A percentile compares a stretch with the other conserved stretches of the same genome.
Conservation (phyloP, 2,113 vertebrate species). For the Illadopsis cleaveri region DNA sequence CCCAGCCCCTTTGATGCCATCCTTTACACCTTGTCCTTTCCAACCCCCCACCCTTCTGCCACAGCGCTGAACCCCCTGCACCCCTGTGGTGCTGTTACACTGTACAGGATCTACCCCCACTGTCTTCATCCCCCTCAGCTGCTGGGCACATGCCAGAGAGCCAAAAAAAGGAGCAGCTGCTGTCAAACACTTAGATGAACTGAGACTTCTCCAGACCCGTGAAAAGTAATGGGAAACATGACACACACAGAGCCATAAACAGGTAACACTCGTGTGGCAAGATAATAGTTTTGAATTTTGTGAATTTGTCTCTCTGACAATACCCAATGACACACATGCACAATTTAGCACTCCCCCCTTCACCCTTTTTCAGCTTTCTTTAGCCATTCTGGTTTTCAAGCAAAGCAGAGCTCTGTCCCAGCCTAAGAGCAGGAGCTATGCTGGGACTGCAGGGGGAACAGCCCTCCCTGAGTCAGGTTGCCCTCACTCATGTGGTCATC, state of each 20-base stretch:
- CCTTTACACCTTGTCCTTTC: background rate
- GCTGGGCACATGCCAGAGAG: background rate
- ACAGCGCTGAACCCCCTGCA: background rate
- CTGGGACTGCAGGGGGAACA: fast-evolving
- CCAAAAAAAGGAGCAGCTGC: background rate
- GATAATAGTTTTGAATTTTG: fast-evolving
- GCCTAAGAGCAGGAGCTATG: background rate
- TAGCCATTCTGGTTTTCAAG: background rate
- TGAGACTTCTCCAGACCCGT: background rate
- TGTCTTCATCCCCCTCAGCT: background rate
- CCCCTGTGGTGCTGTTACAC: fast-evolving
- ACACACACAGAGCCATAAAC: background rate
- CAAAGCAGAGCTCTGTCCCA: background rate
- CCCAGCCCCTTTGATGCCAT: background rate
- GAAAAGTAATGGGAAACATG: background rate
- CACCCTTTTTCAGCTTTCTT: background rate
- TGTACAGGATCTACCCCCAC: fast-evolving
- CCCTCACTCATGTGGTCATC: fast-evolving
- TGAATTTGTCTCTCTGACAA: background rate
- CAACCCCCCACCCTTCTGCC: fast-evolving
- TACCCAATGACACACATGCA: background rate
- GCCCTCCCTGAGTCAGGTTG: too few relatives aligned
- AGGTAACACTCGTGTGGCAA: fast-evolving
- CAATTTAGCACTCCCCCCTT: background rate
- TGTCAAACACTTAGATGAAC: background rate